phyloP scores from a whole-genome alignment of 2,797 vertebrate genomes.

The Spheniscus humboldti region DNA sequence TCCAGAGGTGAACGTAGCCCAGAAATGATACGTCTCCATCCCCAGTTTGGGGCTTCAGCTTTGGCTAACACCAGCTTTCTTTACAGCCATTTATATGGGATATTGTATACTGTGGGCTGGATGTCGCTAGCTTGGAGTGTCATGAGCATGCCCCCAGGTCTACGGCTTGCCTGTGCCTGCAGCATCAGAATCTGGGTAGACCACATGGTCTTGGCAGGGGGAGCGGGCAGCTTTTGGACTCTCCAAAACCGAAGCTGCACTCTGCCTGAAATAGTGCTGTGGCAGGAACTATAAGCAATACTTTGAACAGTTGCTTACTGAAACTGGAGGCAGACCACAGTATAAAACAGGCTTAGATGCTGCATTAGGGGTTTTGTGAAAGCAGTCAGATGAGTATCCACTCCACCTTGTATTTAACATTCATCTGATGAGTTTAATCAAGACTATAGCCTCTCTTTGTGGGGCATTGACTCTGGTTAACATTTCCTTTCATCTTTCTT shows the following conservation, averaged over 20 bases:
- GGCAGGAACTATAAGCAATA: not conserved
- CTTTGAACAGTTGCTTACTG: not conserved
- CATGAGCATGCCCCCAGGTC: fast-evolving
- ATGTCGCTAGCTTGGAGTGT: not conserved
- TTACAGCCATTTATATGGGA: fast-evolving
- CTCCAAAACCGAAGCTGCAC: not conserved
- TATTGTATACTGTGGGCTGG: not conserved
- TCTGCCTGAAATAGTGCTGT: not conserved
- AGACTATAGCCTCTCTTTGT: not conserved
- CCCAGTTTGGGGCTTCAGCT: fast-evolving
- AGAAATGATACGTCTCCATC: not conserved
- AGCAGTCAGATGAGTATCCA: not conserved
- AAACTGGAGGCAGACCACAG: not conserved
- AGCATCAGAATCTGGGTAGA: not conserved
- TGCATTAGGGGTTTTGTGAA: not conserved
- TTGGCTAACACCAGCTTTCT: not conserved
- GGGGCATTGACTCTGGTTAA: not conserved
- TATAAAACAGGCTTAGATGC: not conserved
- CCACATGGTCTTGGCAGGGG: fast-evolving
- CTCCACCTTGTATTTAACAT: not conserved
- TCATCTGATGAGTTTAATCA: not conserved
- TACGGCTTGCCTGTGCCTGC: not conserved
- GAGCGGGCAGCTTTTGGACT: not conserved
- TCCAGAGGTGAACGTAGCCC: not conserved
- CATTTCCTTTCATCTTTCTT: not conserved